These are phyloP conservation scores for Forbesichthys papilliferus DNA, from an alignment of 2,113 vertebrate genomes.

Conservation along the genomic window DNA sequence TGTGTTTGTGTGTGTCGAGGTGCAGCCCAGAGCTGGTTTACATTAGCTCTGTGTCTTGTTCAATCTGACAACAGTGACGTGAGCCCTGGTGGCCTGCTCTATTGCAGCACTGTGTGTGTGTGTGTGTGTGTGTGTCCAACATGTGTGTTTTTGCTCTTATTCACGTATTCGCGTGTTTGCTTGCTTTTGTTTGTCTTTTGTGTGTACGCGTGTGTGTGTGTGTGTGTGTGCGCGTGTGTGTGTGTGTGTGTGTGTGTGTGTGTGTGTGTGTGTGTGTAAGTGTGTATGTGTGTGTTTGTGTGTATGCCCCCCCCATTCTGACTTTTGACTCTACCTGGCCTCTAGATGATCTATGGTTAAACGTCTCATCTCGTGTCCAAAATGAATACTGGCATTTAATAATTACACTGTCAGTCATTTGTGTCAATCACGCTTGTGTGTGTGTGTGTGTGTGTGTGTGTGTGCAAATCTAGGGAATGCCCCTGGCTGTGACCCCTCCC, in stretches of 20 bases:
- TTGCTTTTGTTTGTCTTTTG: neutral
- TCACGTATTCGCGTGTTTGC: neutral
- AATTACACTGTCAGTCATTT: too few relatives aligned
- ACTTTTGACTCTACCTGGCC: too few relatives aligned
- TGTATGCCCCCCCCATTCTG: neutral
- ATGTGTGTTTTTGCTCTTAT: neutral
- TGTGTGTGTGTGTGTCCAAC: slow-evolving; percentile 5
- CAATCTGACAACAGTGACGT: slow-evolving; percentile 74
- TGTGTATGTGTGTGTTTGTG: neutral
- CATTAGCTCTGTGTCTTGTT: slow-evolving; percentile 73
- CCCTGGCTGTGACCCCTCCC: slow-evolving; percentile 59
- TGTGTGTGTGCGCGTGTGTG: neutral
- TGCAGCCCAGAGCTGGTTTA: slow-evolving; percentile 62
- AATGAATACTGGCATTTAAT: too few relatives aligned
- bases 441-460: slow-evolving; percentile 7
- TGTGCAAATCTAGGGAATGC: slow-evolving; percentile 71
- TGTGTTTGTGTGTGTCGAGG: slow-evolving; percentile 3
- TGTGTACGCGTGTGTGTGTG: neutral
- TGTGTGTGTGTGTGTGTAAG: neutral
- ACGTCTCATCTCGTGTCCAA: too few relatives aligned
- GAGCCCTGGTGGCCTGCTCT: slow-evolving; percentile 49
- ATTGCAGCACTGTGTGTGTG: slow-evolving; percentile 36
- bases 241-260: neutral
- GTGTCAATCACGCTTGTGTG: too few relatives aligned
- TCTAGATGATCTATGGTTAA: too few relatives aligned